Evolutionary conservation across 2,888 invertebrate genomes (phyloP), one percentile per base, ranked within the genome.

Genomic region (Cataglyphis rosenhaueri): DNA sequence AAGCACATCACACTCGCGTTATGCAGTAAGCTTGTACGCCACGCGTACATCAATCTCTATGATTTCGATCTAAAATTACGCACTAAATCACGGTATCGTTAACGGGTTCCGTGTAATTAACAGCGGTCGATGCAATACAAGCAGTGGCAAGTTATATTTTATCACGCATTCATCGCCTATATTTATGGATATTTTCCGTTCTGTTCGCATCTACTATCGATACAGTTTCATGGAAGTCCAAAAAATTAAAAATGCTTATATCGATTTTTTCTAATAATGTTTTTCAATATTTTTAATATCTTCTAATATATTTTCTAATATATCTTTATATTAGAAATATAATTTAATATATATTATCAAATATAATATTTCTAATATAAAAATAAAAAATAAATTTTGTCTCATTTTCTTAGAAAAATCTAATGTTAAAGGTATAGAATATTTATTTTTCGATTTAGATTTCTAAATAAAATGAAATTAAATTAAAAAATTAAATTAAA

Each of bases 31-130:
- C 48, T 48, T 48, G 48, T 48, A 48, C 18, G 8, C 8, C 18
- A 48, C 21, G 8, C 21, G 32, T 29, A 29, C 18, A 44, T 25
- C 44, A 44, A 44, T 48, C 44, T 76, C 48, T 12, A 18, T 21
- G 32, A n/a, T 38, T 74, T 35, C 18, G 41, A 65, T 59, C 44
- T 78, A 78, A 71, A 78, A 71, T 78, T 78, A 71, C 38, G 4
- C 18, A 59, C n/a, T 25, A 44, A 78, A 78, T 71, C 59, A 21
- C 12, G 52, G 32, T 68, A 52, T 32, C 68, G 35, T 71, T 71
- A 71, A 35, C 70, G 18, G 29, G n/a, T 10, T 21, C 18, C n/a
- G 41, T 44, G 21, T 59, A 78, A 78, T 78, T 59, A 59, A 25
- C 9, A 32, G 25, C 78, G 25, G 18, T 32, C 21, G 71, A 71